Evolutionary conservation across 37 sponge, comb jelly and placozoan species (phyloP).

Genomic region (Halichondria panicea): DNA sequence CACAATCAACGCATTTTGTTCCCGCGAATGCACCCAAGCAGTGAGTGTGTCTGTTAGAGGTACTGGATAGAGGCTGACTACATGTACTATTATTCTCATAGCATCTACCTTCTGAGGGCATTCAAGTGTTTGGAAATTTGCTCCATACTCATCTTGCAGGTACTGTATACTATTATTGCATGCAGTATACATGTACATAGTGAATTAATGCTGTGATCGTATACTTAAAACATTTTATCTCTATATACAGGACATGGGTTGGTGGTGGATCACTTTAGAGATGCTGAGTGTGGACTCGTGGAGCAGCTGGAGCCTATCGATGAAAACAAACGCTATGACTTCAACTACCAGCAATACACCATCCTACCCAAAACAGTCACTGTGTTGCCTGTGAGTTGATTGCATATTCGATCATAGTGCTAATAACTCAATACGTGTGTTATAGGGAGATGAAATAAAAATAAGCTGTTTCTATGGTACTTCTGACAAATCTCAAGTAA

Average conservation of each 20-base stretch:
- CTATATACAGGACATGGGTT: constrained; percentile 35
- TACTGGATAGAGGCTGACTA: background rate
- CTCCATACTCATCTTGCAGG: constrained; percentile 59
- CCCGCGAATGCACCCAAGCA: constrained; percentile 18
- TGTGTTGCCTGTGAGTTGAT: constrained; percentile 37
- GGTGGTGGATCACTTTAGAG: constrained; percentile 1
- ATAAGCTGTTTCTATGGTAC: constrained; percentile 23
- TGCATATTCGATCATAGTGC: too few relatives aligned
- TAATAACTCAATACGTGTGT: background rate
- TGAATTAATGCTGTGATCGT: too few relatives aligned
- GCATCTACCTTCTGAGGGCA: constrained; percentile 31
- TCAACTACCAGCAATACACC: constrained; percentile 64
- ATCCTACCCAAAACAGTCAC: constrained; percentile 13
- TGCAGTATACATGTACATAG: background rate
- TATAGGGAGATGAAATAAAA: constrained; percentile 13
- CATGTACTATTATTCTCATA: constrained; percentile 2
- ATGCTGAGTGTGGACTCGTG: constrained; percentile 5
- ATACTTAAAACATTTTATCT: background rate
- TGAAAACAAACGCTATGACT: constrained; percentile 61
- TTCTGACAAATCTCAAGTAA: background rate
- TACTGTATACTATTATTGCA: background rate
- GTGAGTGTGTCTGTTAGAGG: background rate
- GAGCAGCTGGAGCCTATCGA: constrained; percentile 55
- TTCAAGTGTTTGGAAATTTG: constrained; percentile 36
- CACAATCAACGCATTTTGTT: constrained; percentile 18